Conservation (phyloP, 1,140 invertebrate genomes). For the Diprion similis region DNA sequence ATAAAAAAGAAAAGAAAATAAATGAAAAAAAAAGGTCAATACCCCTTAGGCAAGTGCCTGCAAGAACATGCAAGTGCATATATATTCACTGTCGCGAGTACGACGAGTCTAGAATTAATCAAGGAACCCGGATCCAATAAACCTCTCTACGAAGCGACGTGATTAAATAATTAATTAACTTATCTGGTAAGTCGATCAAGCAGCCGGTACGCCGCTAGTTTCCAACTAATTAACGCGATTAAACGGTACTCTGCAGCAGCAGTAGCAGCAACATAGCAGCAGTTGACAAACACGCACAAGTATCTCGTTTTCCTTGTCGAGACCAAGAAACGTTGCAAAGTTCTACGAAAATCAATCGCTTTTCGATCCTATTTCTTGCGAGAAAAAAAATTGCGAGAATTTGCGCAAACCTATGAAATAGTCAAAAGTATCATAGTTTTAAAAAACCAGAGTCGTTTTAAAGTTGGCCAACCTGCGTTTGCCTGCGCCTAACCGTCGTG, state of each 20-base stretch:
- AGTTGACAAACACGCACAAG: no score
- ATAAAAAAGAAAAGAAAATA: no score
- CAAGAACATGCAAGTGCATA: background rate
- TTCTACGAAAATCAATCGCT: no score
- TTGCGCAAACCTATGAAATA: background rate
- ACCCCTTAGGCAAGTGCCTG: background rate
- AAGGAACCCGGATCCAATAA: background rate
- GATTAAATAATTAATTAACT: conserved; percentile 4
- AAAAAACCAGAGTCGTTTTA: background rate
- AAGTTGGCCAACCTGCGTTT: background rate
- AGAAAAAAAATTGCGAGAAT: no score
- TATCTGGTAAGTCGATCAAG: background rate
- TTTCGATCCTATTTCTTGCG: no score
- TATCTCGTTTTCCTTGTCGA: no score
- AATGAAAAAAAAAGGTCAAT: background rate
- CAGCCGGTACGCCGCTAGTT: background rate
- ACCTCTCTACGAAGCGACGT: background rate
- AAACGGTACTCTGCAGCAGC: background rate
- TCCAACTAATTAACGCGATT: conserved; percentile 5
- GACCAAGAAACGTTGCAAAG: no score
- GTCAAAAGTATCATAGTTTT: background rate
- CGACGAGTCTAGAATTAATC: background rate
- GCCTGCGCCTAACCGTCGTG: background rate
- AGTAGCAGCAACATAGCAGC: no score
- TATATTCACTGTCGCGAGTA: no score